phyloP scores from a whole-genome alignment of 2,113 vertebrate genomes.

The Gallinago jamesoni region DNA sequence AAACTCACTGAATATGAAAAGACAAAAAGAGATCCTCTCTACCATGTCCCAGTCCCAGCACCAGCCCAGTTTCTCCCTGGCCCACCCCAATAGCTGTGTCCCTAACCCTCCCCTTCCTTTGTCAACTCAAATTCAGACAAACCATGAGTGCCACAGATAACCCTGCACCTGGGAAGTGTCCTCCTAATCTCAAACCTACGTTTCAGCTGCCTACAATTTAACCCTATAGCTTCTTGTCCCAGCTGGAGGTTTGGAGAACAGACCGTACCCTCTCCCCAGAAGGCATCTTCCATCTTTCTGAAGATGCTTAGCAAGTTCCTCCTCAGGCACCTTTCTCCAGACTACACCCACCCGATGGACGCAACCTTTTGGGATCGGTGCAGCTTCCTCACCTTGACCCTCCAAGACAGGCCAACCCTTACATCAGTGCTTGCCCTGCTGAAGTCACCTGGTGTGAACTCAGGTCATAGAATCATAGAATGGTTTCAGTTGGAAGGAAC shows the following conservation, averaged over 20 bases:
- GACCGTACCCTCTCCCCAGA: not conserved
- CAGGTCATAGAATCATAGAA: not conserved
- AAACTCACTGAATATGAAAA: not conserved
- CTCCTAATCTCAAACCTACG: not conserved
- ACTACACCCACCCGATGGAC: not conserved
- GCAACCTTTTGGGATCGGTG: accelerated
- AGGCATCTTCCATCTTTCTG: not conserved
- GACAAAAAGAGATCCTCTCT: not conserved
- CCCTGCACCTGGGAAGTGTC: accelerated
- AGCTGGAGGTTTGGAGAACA: not conserved
- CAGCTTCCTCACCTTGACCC: not conserved
- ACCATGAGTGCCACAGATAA: not conserved
- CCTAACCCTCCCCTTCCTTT: not conserved
- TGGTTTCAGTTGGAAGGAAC: no score
- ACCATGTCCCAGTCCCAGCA: not conserved
- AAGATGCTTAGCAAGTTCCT: not conserved
- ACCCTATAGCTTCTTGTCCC: not conserved
- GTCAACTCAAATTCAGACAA: not conserved
- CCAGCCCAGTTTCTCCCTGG: not conserved
- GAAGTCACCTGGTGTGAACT: not conserved
- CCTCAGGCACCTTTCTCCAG: not conserved
- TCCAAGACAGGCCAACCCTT: not conserved
- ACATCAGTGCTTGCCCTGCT: not conserved
- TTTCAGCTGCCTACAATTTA: not conserved
- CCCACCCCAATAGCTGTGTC: not conserved